Base-by-base conservation (phyloP, 2,113 vertebrate genomes). In the Carassius gibelio region DNA sequence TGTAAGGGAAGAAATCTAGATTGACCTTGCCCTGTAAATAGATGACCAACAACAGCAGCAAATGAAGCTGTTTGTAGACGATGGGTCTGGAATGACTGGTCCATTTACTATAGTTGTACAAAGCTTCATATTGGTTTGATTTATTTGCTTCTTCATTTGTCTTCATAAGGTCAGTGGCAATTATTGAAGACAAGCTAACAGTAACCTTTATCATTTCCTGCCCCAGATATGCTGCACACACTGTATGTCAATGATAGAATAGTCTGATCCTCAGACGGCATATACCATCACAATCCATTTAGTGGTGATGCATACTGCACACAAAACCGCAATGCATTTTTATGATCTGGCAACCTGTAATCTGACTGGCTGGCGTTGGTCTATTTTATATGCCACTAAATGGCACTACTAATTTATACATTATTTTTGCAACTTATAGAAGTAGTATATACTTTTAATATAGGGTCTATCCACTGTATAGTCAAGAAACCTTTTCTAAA, bases 11-110 rank as follows among this genome's bases (percentile, higher is more conserved):
- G 50, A 74, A 78, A 87, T 88, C 88, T 74, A 62, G 83, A 85
- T 89, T 68, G 85, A 87, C 88, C 88, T 87, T 81, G 75, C 57
- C 85, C 85, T 85, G 57, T 84, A 62, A 76, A 86, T 75, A n/a
- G 72, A 84, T 17, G 50, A 50, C 79, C 21, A 74, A 57, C 75
- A 82, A 57, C 52, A 15, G 74, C 52, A 30, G 66, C 48, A 66
- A 87, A 82, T 86, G 15, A 52, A 86, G 71, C 80, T 68, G 30
- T 72, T 82, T 62, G 62, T 42, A 17, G 80, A 13, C 4, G 10
- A 81, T 26, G 30, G 21, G 61, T 14, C 21, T 45, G 64, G 77
- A 4, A 81, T 52, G 59, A 59, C 75, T 55, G 72, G 71, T 52
- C 74, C 57, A 50, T 80, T 83, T 86, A 59, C 52, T 62, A 52